These are phyloP conservation scores for Lepidurus packardi DNA, from an alignment of 1,140 invertebrate genomes.

Conservation along the genomic window DNA sequence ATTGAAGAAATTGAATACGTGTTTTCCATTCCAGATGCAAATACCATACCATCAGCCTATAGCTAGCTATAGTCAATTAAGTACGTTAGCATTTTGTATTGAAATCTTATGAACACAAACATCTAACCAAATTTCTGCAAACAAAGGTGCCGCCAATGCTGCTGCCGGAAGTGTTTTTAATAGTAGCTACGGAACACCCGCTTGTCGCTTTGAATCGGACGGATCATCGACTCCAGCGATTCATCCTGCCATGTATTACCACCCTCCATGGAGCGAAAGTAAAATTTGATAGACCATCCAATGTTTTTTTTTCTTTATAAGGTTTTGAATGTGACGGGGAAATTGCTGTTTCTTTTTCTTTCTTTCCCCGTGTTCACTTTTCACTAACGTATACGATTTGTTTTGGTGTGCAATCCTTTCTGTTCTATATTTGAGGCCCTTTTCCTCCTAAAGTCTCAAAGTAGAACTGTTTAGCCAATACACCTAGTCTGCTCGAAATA, in stretches of 20 bases:
- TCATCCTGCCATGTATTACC: slow-evolving; percentile 4
- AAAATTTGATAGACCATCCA: not conserved
- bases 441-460: not conserved
- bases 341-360: not conserved
- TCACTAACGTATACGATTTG: not conserved
- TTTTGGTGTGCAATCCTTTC: slow-evolving; percentile 6
- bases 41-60: not conserved
- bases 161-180: not conserved
- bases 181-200: slow-evolving; percentile 6
- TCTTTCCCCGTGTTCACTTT: not conserved
- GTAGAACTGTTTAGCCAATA: not conserved
- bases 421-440: not conserved
- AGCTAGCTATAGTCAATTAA: not conserved
- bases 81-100: not conserved
- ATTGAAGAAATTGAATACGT: no score
- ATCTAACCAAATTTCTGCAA: not conserved
- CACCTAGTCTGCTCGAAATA: not conserved
- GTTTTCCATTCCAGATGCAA: not conserved
- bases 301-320: not conserved
- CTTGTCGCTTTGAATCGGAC: not conserved
- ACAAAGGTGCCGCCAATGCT: not conserved
- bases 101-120: not conserved
- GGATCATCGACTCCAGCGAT: not conserved
- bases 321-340: not conserved
- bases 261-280: not conserved